Conservation (phyloP, 2,113 vertebrate genomes). For the Furnarius figulus region DNA sequence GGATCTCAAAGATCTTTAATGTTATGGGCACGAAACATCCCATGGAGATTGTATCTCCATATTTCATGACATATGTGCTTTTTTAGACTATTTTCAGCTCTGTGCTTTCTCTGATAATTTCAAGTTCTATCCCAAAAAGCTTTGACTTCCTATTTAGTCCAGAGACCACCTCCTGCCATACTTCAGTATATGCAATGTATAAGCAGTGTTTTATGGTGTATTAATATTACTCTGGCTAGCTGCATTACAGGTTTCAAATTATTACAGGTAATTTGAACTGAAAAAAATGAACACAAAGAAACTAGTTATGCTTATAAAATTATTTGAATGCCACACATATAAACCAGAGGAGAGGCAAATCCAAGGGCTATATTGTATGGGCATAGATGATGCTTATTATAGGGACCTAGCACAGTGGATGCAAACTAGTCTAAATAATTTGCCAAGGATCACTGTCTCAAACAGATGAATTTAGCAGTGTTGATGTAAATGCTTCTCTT, state of each 20-base stretch:
- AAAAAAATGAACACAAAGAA: not conserved
- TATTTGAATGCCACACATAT: not conserved
- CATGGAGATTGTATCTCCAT: not conserved
- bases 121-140: not conserved
- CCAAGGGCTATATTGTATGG: not conserved
- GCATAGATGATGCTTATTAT: not conserved
- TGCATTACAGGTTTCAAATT: not conserved
- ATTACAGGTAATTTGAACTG: not conserved
- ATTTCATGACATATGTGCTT: not conserved
- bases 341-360: not conserved
- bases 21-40: not conserved
- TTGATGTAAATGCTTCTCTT: not conserved
- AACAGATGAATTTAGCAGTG: not conserved
- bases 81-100: not conserved
- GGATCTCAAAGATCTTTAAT: not conserved
- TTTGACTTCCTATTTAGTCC: not conserved
- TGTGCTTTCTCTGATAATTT: not conserved
- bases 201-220: not conserved
- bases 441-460: not conserved
- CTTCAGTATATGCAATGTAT: not conserved
- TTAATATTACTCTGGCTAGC: not conserved
- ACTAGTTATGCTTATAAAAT: not conserved
- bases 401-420: not conserved
- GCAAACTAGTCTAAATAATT: not conserved
- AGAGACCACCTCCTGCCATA: not conserved